A percentile compares a stretch with the other conserved stretches of the same genome.
Conservation (phyloP, 2,113 vertebrate species). For the Apodemus sylvaticus region DNA sequence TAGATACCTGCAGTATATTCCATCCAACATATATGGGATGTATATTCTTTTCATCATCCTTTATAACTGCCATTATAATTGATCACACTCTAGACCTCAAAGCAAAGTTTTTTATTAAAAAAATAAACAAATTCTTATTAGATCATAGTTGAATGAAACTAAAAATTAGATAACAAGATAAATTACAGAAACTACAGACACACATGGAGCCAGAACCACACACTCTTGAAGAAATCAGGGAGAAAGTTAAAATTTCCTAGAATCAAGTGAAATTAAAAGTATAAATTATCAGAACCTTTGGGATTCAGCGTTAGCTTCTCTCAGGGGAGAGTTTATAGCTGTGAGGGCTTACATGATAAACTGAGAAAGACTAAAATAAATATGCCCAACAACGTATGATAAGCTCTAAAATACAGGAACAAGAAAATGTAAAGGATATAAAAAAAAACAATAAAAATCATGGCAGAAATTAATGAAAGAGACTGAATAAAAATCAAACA, state of each 20-base stretch:
- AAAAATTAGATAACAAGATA: neutral
- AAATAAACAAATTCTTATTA: neutral
- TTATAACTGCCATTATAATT: neutral
- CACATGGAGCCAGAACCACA: neutral
- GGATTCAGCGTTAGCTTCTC: neutral
- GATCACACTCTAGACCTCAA: neutral
- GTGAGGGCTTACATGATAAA: neutral
- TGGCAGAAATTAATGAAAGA: neutral
- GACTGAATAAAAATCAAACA: neutral
- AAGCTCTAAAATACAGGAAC: neutral
- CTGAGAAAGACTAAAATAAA: neutral
- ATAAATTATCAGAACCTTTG: neutral
- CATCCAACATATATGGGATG: neutral
- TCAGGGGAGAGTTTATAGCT: neutral
- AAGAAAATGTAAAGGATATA: neutral
- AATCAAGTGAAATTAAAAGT: neutral
- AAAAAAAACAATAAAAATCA: neutral
- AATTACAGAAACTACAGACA: neutral
- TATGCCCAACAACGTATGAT: no score
- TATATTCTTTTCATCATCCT: neutral
- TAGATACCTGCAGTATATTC: neutral
- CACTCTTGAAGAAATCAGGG: neutral
- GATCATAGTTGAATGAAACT: neutral
- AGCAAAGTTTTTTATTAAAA: neutral
- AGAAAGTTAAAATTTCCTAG: neutral